Evolutionary conservation across 2,888 invertebrate species (phyloP).

Genomic region (Cantharis lateralis): DNA sequence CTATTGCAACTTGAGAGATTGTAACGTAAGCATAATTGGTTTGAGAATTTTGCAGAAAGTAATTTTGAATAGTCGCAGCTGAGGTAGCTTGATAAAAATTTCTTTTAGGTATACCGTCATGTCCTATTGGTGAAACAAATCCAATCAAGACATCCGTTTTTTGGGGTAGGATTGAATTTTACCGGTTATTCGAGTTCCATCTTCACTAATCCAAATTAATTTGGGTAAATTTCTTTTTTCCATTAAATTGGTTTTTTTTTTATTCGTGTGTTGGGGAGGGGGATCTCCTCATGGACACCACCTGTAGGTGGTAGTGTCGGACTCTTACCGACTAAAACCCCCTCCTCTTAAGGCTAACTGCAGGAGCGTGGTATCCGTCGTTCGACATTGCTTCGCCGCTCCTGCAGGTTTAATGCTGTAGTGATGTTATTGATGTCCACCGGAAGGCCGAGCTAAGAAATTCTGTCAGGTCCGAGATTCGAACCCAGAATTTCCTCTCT

Average conservation of each 20-base stretch:
- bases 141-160: constrained; percentile 36
- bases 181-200: not conserved
- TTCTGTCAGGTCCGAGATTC: too few species aligned
- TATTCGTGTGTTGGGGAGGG: too few species aligned
- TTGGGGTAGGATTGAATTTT: not conserved
- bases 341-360: too few species aligned
- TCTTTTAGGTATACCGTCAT: constrained; percentile 13
- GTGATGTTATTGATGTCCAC: too few species aligned
- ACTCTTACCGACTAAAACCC: too few species aligned
- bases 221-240: not conserved
- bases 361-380: too few species aligned
- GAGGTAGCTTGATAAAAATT: constrained; percentile 10
- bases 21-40: constrained; percentile 28
- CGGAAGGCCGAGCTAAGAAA: too few species aligned
- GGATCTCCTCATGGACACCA: too few species aligned
- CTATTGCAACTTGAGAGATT: constrained; percentile 26
- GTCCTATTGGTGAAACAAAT: constrained; percentile 33
- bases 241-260: not conserved
- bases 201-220: not conserved
- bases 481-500: too few species aligned
- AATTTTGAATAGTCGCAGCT: constrained; percentile 11
- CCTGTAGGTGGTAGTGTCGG: too few species aligned
- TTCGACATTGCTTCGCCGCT: too few species aligned
- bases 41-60: constrained; percentile 12
- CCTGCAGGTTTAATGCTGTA: too few species aligned